Percentiles rank a stretch among this genome's conserved stretches.
Conservation (phyloP, 2,113 vertebrate genomes). For the Antechinus flavipes region DNA sequence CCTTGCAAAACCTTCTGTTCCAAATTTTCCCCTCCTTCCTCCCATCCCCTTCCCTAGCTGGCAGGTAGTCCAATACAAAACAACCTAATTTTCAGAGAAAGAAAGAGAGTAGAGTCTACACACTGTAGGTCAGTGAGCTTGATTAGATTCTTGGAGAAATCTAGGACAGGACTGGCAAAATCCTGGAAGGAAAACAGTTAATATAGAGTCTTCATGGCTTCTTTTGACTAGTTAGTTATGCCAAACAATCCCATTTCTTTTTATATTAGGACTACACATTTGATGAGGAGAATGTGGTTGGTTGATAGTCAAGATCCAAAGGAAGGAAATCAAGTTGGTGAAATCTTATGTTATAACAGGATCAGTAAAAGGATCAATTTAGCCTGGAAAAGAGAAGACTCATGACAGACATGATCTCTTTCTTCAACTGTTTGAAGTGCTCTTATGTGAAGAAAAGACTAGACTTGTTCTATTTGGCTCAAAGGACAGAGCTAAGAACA, state of each 20-base stretch:
- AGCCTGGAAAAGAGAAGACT: not conserved
- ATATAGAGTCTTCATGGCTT: not conserved
- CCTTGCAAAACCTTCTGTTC: too few species aligned
- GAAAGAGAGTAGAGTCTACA: not conserved
- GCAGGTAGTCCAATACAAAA: not conserved
- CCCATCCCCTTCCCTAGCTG: too few species aligned
- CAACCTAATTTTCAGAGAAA: not conserved
- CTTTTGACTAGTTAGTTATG: not conserved
- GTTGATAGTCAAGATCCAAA: not conserved
- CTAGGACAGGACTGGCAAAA: not conserved
- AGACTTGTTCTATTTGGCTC: not conserved
- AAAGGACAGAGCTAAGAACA: not conserved
- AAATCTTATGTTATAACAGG: not conserved
- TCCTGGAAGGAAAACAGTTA: not conserved
- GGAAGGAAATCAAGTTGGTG: not conserved
- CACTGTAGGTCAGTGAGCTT: not conserved
- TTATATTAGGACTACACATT: not conserved
- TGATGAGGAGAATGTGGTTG: not conserved
- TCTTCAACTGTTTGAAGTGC: not conserved
- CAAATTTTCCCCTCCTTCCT: too few species aligned
- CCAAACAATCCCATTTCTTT: not conserved
- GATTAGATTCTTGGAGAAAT: not conserved
- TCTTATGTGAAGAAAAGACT: not conserved
- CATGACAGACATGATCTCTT: not conserved
- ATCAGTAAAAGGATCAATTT: not conserved